Percentiles rank a stretch among this genome's conserved stretches.
Conservation (phyloP, 2,113 vertebrate species). For the Mormyrus lacerda region DNA sequence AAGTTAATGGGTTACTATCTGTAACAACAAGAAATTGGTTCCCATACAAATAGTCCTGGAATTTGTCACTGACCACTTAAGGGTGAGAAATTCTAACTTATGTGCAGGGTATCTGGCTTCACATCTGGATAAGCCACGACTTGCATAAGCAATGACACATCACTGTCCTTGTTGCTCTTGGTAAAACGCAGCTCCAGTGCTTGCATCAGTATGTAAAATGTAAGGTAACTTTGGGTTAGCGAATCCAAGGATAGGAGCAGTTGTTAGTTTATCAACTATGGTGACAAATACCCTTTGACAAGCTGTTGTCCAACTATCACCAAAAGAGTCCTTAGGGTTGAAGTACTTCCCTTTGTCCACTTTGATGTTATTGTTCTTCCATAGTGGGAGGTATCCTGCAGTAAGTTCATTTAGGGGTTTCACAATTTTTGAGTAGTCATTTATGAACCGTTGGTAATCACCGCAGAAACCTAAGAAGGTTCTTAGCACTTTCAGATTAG, state of each 20-base stretch:
- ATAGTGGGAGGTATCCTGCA: background rate
- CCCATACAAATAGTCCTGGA: conserved; percentile 16
- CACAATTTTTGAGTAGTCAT: background rate
- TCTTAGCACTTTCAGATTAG: background rate
- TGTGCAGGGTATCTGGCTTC: background rate
- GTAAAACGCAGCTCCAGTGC: background rate
- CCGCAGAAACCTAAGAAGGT: conserved; percentile 14
- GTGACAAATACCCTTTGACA: background rate
- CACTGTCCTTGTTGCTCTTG: no score
- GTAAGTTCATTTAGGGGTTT: background rate
- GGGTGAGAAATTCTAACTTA: background rate
- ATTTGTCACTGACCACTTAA: conserved; percentile 2
- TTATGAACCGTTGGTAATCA: background rate
- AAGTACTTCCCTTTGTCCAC: background rate
- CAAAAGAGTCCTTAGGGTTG: conserved; percentile 3
- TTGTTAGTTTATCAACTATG: conserved; percentile 6
- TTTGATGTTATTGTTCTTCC: background rate
- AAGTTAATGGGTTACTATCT: conserved; percentile 19
- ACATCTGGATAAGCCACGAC: background rate
- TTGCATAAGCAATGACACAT: no score
- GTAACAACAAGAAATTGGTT: background rate
- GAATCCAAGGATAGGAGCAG: conserved; percentile 6
- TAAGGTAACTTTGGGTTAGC: background rate
- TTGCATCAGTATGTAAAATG: conserved; percentile 4
- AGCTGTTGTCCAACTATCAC: background rate